Evolutionary conservation across 2,888 invertebrate species (phyloP), one percentile per base, ranked within the genome.

Genomic region (Reticulitermes lucifugus): DNA sequence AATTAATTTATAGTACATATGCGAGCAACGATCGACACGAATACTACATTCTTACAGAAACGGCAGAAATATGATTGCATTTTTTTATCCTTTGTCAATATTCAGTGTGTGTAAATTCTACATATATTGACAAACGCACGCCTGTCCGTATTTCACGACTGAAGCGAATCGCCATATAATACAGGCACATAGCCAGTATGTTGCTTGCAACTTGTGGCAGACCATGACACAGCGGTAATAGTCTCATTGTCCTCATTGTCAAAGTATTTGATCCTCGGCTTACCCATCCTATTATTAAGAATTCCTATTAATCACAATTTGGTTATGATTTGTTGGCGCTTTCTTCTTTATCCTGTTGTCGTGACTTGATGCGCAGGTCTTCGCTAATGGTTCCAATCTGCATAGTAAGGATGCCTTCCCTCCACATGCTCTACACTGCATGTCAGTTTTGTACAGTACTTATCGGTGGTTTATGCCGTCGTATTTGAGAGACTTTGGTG

Each of bases 241-340:
- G 10, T 73, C 9, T 25, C 35, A 35, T 35, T 14, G 25, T 29
- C 18, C 25, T 41, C 25, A 35, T 21, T 55, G 55, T 55, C 55
- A 55, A 18, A 18, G 14, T 55, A 18, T 18, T 18, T 55, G 73
- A 14, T 35, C 2, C n/a, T 65, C 65, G 25, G 73, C 41, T 14
- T 7, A 29, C 41, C 1, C 73, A 29, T 41, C 21, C 41, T 73
- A 2, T 41, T 73, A 41, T 73, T 73, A 73, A n/a, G 10, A 60
- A 60, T 60, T 80, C 60, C 60, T 80, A 80, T 80, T 80, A 80
- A 80, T 80, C 60, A 12, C 79, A n/a, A 14, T 25, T 51, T 46
- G 46, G 51, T 43, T 59, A 59, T 80, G 59, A 80, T 80, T 80
- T 35, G 80, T 55, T 80, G 35, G 29, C 9, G 35, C 60, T 18